A percentile compares a stretch with the other conserved stretches of the same genome.
These are phyloP conservation scores for Mastigias papua DNA, from an alignment of 30 jellyfish, hydroid and myxozoan genomes.

Conservation along the genomic window DNA sequence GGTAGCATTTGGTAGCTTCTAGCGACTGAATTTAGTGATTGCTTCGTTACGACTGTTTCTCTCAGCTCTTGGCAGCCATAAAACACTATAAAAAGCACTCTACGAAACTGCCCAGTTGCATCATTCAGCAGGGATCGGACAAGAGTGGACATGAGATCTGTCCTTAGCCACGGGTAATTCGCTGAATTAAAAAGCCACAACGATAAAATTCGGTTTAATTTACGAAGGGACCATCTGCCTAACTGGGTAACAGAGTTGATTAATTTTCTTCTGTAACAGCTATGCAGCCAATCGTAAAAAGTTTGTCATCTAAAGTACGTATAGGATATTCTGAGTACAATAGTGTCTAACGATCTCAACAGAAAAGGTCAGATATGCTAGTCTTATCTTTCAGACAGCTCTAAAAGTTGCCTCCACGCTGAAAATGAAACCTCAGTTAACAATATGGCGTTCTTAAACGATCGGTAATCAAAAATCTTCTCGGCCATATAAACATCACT, in stretches of 20 bases:
- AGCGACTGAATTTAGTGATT: too few species aligned
- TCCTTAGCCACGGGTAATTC: neutral
- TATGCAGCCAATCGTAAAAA: neutral
- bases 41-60: too few species aligned
- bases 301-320: neutral
- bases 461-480: too few species aligned
- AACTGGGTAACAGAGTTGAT: constrained; percentile 19
- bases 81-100: neutral
- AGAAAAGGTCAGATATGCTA: neutral
- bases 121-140: neutral
- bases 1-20: too few species aligned
- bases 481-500: too few species aligned
- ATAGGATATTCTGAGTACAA: neutral
- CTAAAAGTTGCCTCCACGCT: too few species aligned
- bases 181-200: constrained; percentile 5
- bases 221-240: neutral
- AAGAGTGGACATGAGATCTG: neutral
- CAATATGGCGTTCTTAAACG: too few species aligned
- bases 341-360: neutral
- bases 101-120: neutral
- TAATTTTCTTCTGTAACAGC: neutral
- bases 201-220: neutral
- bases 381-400: too few species aligned
- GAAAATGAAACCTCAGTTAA: too few species aligned
- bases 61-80: too few species aligned